Base-by-base conservation (phyloP, 2,888 invertebrate species). In the Eristalinus sepulchralis region DNA sequence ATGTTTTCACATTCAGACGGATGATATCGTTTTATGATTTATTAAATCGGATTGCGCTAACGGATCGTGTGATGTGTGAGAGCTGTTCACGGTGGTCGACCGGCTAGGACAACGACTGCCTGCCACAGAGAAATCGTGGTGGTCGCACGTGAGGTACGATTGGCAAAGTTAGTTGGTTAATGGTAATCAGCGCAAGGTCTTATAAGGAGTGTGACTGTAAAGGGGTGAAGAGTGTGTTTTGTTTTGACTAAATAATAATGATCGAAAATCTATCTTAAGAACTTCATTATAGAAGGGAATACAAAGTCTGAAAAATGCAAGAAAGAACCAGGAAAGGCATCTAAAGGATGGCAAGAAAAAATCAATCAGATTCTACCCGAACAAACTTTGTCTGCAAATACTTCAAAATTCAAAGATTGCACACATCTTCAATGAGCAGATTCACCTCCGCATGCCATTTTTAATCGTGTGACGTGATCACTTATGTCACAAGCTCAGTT, bases 21-120 rank as follows among this genome's bases (percentile, higher is more conserved):
- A 85, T 85, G 82, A 82, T 85, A 85, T 82, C 72, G 82, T 83
- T 85, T 82, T 85, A 82, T 85, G 82, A 85, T 85, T 85, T 85
- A 85, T 85, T 82, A 64, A 82, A 82, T 77, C 78, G 63, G 77
- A 72, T 78, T 85, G 55, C 82, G 72, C 70, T 70, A 31, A 17
- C 33, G 47, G 71, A 36, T 77, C 82, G 85, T 85, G 85, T 76
- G 27, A 39, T n/a, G 34, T 64, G 31, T 71, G 57, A 73, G 59
- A 64, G 53, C 66, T 57, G 2, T 8, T 39, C n/a, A 24, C 24
- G 57, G 24, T 57, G 13, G 68, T 80, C 75, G 64, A 73, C 59
- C 75, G 64, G 80, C 59, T 75, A 84, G 75, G 75, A 80, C 80
- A 68, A 80, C 70, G 76, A 59, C 27, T 66, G 9, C 34, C 5